A percentile compares a stretch with the other conserved stretches of the same genome.
Evolutionary conservation across 2,888 invertebrate species (phyloP).

Genomic region (Xiphydria camelus): DNA sequence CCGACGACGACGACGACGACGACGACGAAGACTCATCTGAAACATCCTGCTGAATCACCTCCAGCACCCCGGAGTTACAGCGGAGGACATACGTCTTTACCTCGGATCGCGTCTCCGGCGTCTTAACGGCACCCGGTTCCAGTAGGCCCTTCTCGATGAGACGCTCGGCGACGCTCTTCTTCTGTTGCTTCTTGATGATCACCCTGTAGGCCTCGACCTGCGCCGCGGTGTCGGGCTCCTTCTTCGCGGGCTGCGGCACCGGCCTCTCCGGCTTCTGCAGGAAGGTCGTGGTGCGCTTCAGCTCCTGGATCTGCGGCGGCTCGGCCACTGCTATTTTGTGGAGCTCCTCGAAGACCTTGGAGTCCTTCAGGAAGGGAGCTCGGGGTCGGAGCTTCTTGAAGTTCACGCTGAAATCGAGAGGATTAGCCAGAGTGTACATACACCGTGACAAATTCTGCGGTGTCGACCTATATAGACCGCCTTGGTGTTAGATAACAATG

Average conservation of each 20-base stretch:
- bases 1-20: constrained; percentile 5
- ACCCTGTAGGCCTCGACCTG: constrained; percentile 43
- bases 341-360: constrained; percentile 67
- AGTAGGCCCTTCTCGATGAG: constrained; percentile 46
- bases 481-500: too few species aligned
- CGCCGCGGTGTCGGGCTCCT: constrained; percentile 30
- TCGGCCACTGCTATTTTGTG: constrained; percentile 44
- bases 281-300: constrained; percentile 67
- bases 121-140: constrained; percentile 36
- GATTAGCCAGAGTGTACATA: too few species aligned
- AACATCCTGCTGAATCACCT: background rate
- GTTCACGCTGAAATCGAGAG: constrained; percentile 65
- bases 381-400: constrained; percentile 71
- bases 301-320: constrained; percentile 42
- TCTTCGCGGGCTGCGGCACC: constrained; percentile 59
- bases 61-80: background rate
- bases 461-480: too few species aligned
- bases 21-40: constrained; percentile 4
- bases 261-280: constrained; percentile 74
- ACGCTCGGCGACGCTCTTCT: constrained; percentile 46
- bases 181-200: constrained; percentile 52
- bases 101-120: constrained; percentile 40
- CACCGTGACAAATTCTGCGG: too few species aligned
- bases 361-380: constrained; percentile 66
- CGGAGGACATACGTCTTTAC: constrained; percentile 34